Base-by-base conservation (phyloP, 2,113 vertebrate species). In the Noturus placidus region DNA sequence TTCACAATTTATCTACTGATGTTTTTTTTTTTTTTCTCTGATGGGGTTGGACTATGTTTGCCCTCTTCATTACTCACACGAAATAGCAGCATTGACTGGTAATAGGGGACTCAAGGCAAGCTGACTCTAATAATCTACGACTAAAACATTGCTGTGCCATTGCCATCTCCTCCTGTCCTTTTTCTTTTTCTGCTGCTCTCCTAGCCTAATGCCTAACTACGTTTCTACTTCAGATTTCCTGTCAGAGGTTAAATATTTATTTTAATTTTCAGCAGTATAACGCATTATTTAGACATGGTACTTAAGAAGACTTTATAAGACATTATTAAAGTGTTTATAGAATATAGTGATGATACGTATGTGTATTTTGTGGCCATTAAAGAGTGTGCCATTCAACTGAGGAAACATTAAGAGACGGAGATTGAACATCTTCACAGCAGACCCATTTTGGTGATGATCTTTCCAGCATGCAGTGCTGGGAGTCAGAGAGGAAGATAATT, bases 1-100 rank as follows among this genome's bases (percentile, higher is more conserved):
- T 80, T 90, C 69, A 77, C 88, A 89, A 74, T 90, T 87, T 80
- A 87, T 85, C 82, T 74, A 65, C 22, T 78, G 17, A 19, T 87
- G 57, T 87, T 87, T 56, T 56, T 54, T 52, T 52, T 52, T 52
- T 52, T 83, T 87, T 82, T 69, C 78, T 74, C 83, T 87, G 85
- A 89, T 86, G 79, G 57, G 85, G 83, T 87, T 85, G 74, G 86
- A 67, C 61, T 81, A 87, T 35, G 69, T 52, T 70, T 86, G 85
- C 82, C 80, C 38, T 52, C 63, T 61, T 46, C 52, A 70, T 88
- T 83, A 84, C 87, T 89, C 74, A 61, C 35, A 30, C 76, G 56
- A 85, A 78, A 61, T 63, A 79, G 76, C n/a, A 80, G 72, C 86
- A 87, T 86, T 90, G 80, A 86, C 79, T 82, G 61, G 88, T 82